phyloP scores from a whole-genome alignment of 1,140 invertebrate genomes.

The Artemia franciscana region DNA sequence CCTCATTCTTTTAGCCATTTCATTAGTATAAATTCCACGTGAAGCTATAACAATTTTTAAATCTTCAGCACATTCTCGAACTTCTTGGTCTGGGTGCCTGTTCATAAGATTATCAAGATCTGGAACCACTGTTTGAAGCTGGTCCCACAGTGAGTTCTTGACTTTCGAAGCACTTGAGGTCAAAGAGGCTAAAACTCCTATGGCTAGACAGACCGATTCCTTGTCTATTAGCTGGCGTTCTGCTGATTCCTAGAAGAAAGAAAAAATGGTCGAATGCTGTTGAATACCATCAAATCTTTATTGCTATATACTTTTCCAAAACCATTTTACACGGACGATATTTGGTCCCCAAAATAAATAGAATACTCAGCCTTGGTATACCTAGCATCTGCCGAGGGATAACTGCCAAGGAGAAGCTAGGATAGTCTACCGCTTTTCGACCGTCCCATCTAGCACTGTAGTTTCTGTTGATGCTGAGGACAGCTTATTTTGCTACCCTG shows the following conservation, averaged over 20 bases:
- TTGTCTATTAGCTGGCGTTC: neutral
- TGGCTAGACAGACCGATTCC: neutral
- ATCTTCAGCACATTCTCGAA: neutral
- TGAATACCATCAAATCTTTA: too few species aligned
- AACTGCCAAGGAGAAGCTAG: too few species aligned
- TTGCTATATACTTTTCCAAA: too few species aligned
- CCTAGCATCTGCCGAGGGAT: too few species aligned
- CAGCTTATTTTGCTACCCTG: too few species aligned
- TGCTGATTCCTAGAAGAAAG: neutral
- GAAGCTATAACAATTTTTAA: neutral
- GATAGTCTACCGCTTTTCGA: too few species aligned
- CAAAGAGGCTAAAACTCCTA: neutral
- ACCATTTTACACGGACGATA: too few species aligned
- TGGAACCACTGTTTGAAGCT: neutral
- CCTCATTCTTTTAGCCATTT: neutral
- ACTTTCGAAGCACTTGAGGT: neutral
- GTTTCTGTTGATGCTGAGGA: too few species aligned
- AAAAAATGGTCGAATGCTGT: too few species aligned
- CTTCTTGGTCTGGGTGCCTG: neutral
- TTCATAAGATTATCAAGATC: neutral
- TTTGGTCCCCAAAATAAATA: too few species aligned
- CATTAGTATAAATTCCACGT: neutral
- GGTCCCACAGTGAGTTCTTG: neutral
- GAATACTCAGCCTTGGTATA: too few species aligned
- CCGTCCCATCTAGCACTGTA: too few species aligned